A percentile compares a stretch with the other conserved stretches of the same genome.
phyloP scores from a whole-genome alignment of 2,888 invertebrate genomes.

The Ellobium chinense region DNA sequence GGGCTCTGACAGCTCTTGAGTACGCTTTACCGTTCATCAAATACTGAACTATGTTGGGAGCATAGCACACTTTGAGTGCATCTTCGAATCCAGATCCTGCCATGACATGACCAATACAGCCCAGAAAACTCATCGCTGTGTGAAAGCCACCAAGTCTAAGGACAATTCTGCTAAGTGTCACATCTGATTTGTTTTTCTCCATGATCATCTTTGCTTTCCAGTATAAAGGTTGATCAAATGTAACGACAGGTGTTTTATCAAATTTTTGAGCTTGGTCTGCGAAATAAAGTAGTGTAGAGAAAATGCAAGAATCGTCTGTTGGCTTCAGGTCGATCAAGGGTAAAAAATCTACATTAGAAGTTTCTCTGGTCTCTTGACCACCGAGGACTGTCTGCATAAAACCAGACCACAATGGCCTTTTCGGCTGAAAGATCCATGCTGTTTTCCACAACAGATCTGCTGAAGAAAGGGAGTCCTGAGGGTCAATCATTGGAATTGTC shows the following conservation, averaged over 20 bases:
- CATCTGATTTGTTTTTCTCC: not conserved
- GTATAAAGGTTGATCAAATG: slow-evolving; percentile 57
- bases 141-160: slow-evolving; percentile 8
- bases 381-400: slow-evolving; percentile 52
- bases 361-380: slow-evolving; percentile 52
- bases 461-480: not conserved
- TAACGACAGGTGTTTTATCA: slow-evolving; percentile 48
- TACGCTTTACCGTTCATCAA: slow-evolving; percentile 24
- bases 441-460: not conserved
- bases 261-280: slow-evolving; percentile 22
- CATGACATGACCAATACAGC: slow-evolving; percentile 1
- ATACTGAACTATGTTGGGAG: not conserved
- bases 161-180: slow-evolving; percentile 15
- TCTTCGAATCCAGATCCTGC: not conserved
- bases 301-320: slow-evolving; percentile 52
- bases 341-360: slow-evolving; percentile 51
- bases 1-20: slow-evolving; percentile 1
- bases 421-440: slow-evolving; percentile 36
- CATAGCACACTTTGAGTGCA: not conserved
- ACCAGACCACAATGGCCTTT: slow-evolving; percentile 53
- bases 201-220: slow-evolving; percentile 53
- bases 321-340: slow-evolving; percentile 59
- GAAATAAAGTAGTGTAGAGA: slow-evolving; percentile 50
- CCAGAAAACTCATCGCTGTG: slow-evolving; percentile 17
- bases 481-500: not conserved